Evolutionary conservation across 1,140 invertebrate genomes (phyloP).

Genomic region (Aricia agestis): DNA sequence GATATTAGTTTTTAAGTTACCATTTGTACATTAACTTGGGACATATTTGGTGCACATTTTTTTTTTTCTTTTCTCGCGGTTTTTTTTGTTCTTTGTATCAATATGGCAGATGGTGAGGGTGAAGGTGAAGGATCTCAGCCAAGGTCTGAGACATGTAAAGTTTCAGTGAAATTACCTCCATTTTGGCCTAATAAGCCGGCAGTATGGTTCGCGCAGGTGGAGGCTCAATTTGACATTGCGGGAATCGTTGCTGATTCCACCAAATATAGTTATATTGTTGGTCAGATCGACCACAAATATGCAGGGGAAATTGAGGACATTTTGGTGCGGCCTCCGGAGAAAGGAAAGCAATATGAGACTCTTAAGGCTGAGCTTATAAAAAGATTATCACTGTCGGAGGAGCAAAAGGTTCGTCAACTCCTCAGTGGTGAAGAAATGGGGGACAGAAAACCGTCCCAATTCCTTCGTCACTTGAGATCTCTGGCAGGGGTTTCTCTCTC

Average conservation of each 20-base stretch:
- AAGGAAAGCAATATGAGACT: neutral
- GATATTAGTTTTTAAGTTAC: no score
- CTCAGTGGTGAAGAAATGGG: neutral
- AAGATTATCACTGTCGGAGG: neutral
- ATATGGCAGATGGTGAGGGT: no score
- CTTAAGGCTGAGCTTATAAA: conserved; percentile 1
- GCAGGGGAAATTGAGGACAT: neutral
- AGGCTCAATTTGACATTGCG: neutral
- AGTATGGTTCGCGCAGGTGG: conserved; percentile 9
- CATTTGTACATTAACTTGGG: no score
- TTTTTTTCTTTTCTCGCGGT: no score
- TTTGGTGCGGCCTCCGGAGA: neutral
- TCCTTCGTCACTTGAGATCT: neutral
- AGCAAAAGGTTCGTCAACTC: neutral
- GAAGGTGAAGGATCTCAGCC: no score
- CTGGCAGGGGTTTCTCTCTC: neutral
- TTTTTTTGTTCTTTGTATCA: no score
- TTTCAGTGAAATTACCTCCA: no score
- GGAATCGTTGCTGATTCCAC: neutral
- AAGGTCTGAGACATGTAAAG: no score
- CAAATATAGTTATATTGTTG: neutral
- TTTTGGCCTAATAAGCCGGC: no score
- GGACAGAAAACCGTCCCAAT: conserved; percentile 6
- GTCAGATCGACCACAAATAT: neutral
- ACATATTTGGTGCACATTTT: no score